Percentiles rank a stretch among this genome's conserved stretches.
These are phyloP conservation scores for Sorex araneus DNA, from an alignment of 2,113 vertebrate genomes.

Conservation along the genomic window DNA sequence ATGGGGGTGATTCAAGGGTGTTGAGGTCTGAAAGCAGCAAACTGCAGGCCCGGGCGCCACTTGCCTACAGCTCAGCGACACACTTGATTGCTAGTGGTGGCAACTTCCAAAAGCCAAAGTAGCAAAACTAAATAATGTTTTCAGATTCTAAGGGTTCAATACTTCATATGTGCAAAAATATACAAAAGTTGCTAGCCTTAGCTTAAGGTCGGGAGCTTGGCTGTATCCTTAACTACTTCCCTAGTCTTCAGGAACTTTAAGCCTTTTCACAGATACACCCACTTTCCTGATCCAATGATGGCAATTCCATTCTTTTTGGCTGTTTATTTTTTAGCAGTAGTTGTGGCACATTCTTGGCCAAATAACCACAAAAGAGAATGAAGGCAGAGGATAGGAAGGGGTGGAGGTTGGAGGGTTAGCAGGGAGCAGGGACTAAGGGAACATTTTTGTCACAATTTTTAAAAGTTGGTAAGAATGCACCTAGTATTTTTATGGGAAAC, in stretches of 20 bases:
- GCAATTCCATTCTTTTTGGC: neutral
- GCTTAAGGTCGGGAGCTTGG: neutral
- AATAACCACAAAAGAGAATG: neutral
- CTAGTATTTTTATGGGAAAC: neutral
- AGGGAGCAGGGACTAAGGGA: neutral
- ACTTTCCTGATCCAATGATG: conserved; percentile 4
- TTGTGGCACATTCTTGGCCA: conserved; percentile 42
- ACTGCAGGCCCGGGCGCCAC: neutral
- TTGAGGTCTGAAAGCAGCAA: neutral
- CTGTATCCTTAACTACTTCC: neutral
- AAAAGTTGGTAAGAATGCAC: neutral
- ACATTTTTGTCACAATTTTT: conserved; percentile 1
- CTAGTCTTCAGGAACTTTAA: neutral
- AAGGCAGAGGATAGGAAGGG: too few species aligned
- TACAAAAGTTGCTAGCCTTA: neutral
- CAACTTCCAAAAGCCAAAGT: neutral
- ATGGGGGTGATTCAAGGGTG: neutral
- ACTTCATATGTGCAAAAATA: neutral
- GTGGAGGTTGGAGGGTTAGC: too few species aligned
- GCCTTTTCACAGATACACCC: neutral
- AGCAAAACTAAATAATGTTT: neutral
- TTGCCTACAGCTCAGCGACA: neutral
- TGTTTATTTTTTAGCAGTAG: neutral
- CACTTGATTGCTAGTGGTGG: neutral
- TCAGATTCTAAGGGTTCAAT: neutral